A percentile compares a stretch with the other conserved stretches of the same genome.
Conservation (phyloP, 1,140 invertebrate species). For the Drosophila equinoxialis region DNA sequence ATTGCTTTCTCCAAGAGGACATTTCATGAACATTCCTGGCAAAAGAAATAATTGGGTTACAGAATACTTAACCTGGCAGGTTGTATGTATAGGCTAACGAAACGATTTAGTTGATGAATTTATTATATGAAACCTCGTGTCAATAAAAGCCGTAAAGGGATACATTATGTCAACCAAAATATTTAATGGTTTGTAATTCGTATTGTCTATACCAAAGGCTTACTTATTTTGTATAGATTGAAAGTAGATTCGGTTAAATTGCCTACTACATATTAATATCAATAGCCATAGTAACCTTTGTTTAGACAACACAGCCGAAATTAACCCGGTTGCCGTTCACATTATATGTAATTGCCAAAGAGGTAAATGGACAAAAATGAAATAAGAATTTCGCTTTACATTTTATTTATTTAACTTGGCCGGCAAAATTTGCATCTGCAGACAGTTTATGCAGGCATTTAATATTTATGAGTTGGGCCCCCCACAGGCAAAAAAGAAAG, state of each 20-base stretch:
- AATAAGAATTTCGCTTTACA: conserved; percentile 3
- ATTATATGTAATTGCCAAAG: background rate
- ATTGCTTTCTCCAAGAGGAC: background rate
- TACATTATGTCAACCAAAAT: too few relatives aligned
- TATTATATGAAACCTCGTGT: too few relatives aligned
- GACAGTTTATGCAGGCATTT: conserved; percentile 12
- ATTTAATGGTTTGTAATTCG: too few relatives aligned
- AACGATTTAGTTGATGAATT: too few relatives aligned
- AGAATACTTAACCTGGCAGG: too few relatives aligned
- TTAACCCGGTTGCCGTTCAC: background rate
- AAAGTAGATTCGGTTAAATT: too few relatives aligned
- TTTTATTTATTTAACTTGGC: conserved; percentile 8
- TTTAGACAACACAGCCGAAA: background rate
- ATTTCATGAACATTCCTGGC: background rate
- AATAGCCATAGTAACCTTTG: background rate
- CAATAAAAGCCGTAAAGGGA: too few relatives aligned
- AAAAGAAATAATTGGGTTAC: too few relatives aligned
- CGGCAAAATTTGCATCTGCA: conserved; percentile 5
- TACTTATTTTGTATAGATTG: background rate
- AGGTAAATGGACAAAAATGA: background rate
- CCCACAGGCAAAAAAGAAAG: background rate
- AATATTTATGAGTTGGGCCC: conserved; percentile 9
- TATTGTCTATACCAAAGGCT: too few relatives aligned
- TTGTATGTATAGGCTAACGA: too few relatives aligned
- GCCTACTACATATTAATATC: too few relatives aligned